Base-by-base conservation (phyloP, 2,797 vertebrate species). In the Tragopan temminckii region DNA sequence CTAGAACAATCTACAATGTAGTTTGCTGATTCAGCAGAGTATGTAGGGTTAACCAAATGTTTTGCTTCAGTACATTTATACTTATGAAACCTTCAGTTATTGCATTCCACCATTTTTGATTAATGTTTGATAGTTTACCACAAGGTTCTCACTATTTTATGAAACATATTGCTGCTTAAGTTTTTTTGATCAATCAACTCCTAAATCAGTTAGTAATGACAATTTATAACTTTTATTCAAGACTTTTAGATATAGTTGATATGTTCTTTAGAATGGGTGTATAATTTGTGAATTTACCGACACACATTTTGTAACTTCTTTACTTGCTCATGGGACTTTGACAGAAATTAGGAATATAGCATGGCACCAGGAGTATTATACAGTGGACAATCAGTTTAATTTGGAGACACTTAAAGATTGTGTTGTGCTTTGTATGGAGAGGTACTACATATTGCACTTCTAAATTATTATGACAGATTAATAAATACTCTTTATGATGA, bases 51-150 rank as follows among this genome's bases (percentile, higher is more conserved):
- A 97, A 96, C 59, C 17, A 93, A 87, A 91, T 85, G 80, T 92
- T 98, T 98, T 98, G 95, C 92, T 97, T 96, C 94, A 94, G 62
- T 96, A 92, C 91, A 80, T 95, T 98, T 97, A 97, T 97, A 96
- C 97, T 97, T 98, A 98, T 97, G 98, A 98, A 98, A 98, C 94
- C 93, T 97, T 97, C 96, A 97, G 95, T 98, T 98, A 97, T 95
- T 96, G 72, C 75, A 93, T 88, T 74, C 75, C 96, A 55, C 80
- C 89, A 91, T 96, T 97, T 98, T 98, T 98, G 97, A 99, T 98
- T 98, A 98, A 98, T 98, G 96, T 92, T 97, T 97, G 97, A 97
- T 95, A 95, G 86, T 95, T 95, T 94, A 97, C 98, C 93, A 88
- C 66, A 67, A 98, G 98, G 94, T 95, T 89, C 85, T 89, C 70